Evolutionary conservation across 2,113 vertebrate species (phyloP).

Genomic region (Dunckerocampus dactyliophorus): DNA sequence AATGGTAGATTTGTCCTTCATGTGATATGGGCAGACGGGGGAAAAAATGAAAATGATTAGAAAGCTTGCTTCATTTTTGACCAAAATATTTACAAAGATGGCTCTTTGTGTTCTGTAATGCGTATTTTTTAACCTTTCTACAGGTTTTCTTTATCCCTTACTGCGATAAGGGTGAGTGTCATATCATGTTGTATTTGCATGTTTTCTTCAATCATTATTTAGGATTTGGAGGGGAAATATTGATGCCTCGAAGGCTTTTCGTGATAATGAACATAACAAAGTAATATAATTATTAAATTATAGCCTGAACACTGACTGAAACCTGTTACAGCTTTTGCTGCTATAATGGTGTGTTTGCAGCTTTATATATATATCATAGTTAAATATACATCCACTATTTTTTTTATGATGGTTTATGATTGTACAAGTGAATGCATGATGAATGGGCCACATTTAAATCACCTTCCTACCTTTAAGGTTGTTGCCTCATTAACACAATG

Average conservation of each 20-base stretch:
- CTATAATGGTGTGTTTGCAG: neutral
- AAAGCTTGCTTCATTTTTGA: conserved; percentile 32
- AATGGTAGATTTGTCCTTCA: neutral
- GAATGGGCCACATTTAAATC: neutral
- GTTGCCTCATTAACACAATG: neutral
- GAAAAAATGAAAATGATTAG: neutral
- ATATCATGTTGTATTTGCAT: conserved; percentile 13
- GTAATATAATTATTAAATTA: conserved; percentile 1
- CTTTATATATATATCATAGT: conserved; percentile 3
- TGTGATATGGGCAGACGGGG: neutral
- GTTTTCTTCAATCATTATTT: conserved; percentile 23
- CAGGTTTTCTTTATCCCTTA: neutral
- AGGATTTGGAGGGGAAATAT: neutral
- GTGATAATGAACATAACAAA: neutral
- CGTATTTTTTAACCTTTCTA: conserved; percentile 1
- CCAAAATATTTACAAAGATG: conserved; percentile 39
- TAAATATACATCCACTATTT: neutral
- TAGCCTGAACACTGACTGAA: neutral
- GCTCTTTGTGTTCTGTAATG: neutral
- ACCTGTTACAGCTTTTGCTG: neutral
- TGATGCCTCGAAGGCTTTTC: neutral
- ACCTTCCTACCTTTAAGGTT: neutral
- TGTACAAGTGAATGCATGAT: conserved; percentile 13
- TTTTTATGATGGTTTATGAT: conserved; percentile 6
- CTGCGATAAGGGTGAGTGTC: neutral